Evolutionary conservation across 1,140 invertebrate genomes (phyloP), one percentile per base, ranked within the genome.

Genomic region (Drosophila mauritiana): DNA sequence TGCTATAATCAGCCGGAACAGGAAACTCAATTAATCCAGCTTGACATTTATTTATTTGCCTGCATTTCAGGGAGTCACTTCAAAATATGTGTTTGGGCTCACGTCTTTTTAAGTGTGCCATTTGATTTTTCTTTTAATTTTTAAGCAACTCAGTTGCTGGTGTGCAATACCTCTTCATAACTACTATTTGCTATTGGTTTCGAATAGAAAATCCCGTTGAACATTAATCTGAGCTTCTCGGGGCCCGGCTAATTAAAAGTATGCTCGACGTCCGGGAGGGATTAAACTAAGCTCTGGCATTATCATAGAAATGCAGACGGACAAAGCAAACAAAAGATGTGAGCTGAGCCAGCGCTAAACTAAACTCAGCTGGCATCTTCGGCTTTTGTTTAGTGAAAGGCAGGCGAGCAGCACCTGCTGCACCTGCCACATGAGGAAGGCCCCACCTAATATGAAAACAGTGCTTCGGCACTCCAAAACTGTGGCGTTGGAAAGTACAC

Each of bases 371-470:
- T 48, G 63, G 49, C 67, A 40, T 40, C 27, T 36, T 13, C 70
- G 42, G 51, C 52, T 70, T 70, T 70, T 72, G 68, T 72, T 72
- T 72, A 27, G 68, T 72, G 68, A 72, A 72, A 72, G 68, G 68
- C 68, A 64, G 42, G 42, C 65, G 64, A 57, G 17, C 48, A 57
- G 17, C 48, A 36, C 36, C 68, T 31, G 65, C 65, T 70, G 68
- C 68, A 70, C 68, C 68, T 72, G 68, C 65, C 52, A 15, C 43
- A 20, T 36, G 49, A 20, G 43, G 20, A 56, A 40, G 67, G 68
- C 68, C 70, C 52, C 68, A 37, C 68, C 68, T 72, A 72, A 70
- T 72, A 49, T 49, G 53, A 65, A 72, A 72, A 72, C 68, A 72
- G 70, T 72, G 56, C 52, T 36, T 42, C 36, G 57, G 57, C 52